Evolutionary conservation across 2,113 vertebrate genomes (phyloP), one percentile per base, ranked within the genome.

Genomic region (Symphodus melops): DNA sequence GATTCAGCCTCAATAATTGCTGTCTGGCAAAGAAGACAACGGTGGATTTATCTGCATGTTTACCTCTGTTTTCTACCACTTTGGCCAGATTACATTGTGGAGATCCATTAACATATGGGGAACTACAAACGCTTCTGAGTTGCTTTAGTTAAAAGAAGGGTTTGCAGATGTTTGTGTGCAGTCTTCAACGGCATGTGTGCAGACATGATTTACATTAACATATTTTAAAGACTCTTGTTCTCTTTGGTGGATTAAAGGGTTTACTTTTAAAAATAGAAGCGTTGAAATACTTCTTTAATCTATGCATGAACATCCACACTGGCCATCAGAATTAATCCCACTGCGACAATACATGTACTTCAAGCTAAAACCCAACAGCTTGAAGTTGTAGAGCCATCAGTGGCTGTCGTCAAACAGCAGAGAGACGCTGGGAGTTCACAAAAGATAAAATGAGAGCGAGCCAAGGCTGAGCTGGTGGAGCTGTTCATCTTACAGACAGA

Each of bases 211-310:
- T 55, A 42, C 46, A 72, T 74, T 19, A 52, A 60, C 41, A 3
- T 17, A 28, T 83, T 82, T 89, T 70, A 81, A 82, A 84, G 68
- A 79, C 41, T 13, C 19, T 17, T 56, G 39, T 14, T 55, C 44
- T 72, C 81, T 78, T 75, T 71, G 46, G 44, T 77, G 79, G 72
- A 74, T 85, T 82, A 84, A 71, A 75, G 52, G 75, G 54, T 13
- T 72, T 72, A 66, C 14, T 58, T 59, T 66, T 84, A 84, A 85
- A 90, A 91, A 88, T 86, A 87, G 85, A 82, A 75, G 67, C 61
- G 20, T 0, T 1, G 64, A 9, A 19, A 62, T 39, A 55, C 53
- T n/a, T 78, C 80, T 84, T 81, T 83, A 85, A 84, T 90, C 85
- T 85, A 36, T 39, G 66, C 61, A 23, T 37, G 60, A 78, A 63